Conservation (phyloP, 2,888 invertebrate genomes). For the Rosalia funebris region DNA sequence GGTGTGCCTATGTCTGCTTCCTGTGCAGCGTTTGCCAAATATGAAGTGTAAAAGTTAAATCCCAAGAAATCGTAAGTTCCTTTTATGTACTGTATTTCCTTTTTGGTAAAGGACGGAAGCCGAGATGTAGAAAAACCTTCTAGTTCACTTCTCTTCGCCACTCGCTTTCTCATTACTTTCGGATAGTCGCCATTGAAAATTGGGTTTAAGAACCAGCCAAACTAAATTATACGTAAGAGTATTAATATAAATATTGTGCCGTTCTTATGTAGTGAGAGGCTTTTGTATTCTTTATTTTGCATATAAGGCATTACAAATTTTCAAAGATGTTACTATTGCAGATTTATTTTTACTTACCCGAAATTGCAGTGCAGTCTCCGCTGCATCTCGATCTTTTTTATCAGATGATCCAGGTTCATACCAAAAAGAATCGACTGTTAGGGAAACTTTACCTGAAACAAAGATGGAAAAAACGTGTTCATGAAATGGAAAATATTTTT, state of each 20-base stretch:
- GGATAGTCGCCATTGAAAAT: slow-evolving; percentile 77
- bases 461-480: not conserved
- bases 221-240: too few species aligned
- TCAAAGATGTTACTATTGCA: too few species aligned
- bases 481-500: not conserved
- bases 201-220: slow-evolving; percentile 64
- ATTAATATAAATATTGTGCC: too few species aligned
- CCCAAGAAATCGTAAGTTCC: slow-evolving; percentile 79
- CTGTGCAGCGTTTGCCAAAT: not conserved
- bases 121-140: slow-evolving; percentile 72
- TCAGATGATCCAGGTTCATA: not conserved
- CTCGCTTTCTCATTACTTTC: slow-evolving; percentile 69
- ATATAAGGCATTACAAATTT: too few species aligned
- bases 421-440: not conserved
- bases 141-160: slow-evolving; percentile 68
- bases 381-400: not conserved
- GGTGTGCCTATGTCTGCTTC: not conserved
- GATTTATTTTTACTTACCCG: slow-evolving; percentile 7
- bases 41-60: slow-evolving; percentile 76
- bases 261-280: too few species aligned
- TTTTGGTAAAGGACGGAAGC: slow-evolving; percentile 70
- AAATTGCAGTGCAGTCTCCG: not conserved
- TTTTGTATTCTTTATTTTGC: too few species aligned
- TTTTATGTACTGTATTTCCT: slow-evolving; percentile 65
- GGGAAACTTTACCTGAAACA: not conserved